Conservation (phyloP, 2,888 invertebrate genomes). For the Ametastegia equiseti region DNA sequence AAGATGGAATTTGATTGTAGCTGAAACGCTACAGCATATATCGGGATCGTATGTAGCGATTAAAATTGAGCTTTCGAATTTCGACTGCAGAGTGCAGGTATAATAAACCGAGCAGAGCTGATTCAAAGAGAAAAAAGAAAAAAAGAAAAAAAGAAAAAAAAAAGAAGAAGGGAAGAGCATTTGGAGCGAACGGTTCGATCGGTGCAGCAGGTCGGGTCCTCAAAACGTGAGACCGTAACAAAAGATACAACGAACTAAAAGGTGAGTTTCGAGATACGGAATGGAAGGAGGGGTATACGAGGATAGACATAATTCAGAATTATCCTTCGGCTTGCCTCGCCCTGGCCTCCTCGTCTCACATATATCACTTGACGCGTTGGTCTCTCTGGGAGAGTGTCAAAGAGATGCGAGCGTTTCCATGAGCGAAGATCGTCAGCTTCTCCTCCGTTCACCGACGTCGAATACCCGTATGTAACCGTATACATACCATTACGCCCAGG, state of each 20-base stretch:
- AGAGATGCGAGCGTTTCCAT: conserved; percentile 17
- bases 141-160: neutral
- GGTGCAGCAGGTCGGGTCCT: conserved; percentile 13
- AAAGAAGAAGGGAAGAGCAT: neutral
- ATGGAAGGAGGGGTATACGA: conserved; percentile 61
- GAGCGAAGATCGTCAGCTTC: neutral
- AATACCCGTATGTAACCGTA: neutral
- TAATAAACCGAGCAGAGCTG: conserved; percentile 10
- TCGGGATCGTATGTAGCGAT: conserved; percentile 11
- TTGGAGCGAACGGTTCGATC: conserved; percentile 43
- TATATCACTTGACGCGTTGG: conserved; percentile 67
- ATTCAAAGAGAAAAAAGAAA: neutral
- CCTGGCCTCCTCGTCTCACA: conserved; percentile 60
- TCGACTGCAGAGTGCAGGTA: neutral
- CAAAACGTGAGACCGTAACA: conserved; percentile 45
- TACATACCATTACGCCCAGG: neutral
- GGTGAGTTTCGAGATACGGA: conserved; percentile 29
- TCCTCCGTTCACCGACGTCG: neutral
- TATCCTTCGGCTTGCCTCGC: conserved; percentile 68
- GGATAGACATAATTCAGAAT: conserved; percentile 74
- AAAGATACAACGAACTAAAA: conserved; percentile 45
- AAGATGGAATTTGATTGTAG: conserved; percentile 20
- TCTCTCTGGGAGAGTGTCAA: conserved; percentile 41
- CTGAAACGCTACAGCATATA: neutral
- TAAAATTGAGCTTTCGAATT: neutral